Conservation (phyloP, 2,113 vertebrate species). For the Seriola aureovittata region DNA sequence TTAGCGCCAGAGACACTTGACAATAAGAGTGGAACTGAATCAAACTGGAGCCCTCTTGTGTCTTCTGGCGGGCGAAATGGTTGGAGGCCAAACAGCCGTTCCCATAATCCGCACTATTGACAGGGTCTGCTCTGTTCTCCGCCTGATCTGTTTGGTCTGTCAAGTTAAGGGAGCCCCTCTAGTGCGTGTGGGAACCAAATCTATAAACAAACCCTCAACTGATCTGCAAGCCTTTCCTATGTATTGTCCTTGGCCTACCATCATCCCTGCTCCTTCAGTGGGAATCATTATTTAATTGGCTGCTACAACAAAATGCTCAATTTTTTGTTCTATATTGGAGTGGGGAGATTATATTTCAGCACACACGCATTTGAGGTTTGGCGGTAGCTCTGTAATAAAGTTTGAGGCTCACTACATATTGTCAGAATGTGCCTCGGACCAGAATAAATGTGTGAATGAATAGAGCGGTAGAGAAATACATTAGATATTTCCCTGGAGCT, state of each 20-base stretch:
- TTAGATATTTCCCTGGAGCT: slow-evolving; percentile 67
- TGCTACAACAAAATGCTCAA: slow-evolving; percentile 58
- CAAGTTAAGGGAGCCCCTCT: slow-evolving; percentile 78
- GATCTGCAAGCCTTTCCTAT: slow-evolving; percentile 65
- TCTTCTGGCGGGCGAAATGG: slow-evolving; percentile 79
- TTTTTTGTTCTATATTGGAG: slow-evolving; percentile 56
- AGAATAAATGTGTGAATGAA: slow-evolving; percentile 58
- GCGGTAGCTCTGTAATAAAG: slow-evolving; percentile 47
- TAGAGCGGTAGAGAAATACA: slow-evolving; percentile 62
- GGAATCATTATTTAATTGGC: slow-evolving; percentile 78
- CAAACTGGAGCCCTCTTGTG: slow-evolving; percentile 79
- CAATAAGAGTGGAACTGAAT: slow-evolving; percentile 76
- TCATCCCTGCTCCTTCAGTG: slow-evolving; percentile 69
- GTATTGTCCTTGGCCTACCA: slow-evolving; percentile 67
- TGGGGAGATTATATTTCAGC: slow-evolving; percentile 58
- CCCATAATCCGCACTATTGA: slow-evolving; percentile 81
- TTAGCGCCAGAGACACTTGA: slow-evolving; percentile 75
- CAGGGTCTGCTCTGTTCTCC: slow-evolving; percentile 74
- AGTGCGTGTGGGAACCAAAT: slow-evolving; percentile 75
- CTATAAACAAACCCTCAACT: slow-evolving; percentile 76
- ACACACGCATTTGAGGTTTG: slow-evolving; percentile 48
- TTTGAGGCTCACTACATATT: slow-evolving; percentile 57
- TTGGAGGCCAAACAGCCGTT: slow-evolving; percentile 81
- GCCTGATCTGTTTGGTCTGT: slow-evolving; percentile 79
- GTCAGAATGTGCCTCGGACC: slow-evolving; percentile 42